Base-by-base conservation (phyloP, 2,797 vertebrate species). In the Pterois miles region DNA sequence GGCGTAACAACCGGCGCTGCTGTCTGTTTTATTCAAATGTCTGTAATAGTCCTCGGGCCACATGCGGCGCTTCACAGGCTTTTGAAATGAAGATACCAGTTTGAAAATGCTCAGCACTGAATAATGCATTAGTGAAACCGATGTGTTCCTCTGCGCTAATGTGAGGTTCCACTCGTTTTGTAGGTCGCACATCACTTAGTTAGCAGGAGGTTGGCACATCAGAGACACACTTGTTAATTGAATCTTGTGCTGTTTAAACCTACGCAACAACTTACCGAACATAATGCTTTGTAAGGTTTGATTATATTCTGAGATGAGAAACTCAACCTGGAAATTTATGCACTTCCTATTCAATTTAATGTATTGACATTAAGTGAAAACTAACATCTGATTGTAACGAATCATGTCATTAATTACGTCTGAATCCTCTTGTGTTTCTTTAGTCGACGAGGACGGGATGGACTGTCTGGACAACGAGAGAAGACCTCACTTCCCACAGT, bases 381-480 rank as follows among this genome's bases (percentile, higher is more conserved):
- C n/a, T n/a, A n/a, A n/a, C 11, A 12, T 13, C 11, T 23, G 5
- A 31, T 48, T 22, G 4, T 60, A 38, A 56, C 4, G 22, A 36
- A 23, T 38, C 9, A 38, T 8, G 53, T 25, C 14, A 2, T 69
- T 43, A 23, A 60, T 69, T 14, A 46, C 3, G 25, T 67, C 14
- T 69, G 20, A 73, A 56, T 83, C 40, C 9, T 7, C 14, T n/a
- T n/a, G 3, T 16, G 64, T 43, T 7, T 38, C 8, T 66, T 12
- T 10, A 99, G 98, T 97, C 87, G 98, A 99, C 6, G 98, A 99
- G 89, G 98, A 99, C 16, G 98, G 98, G 71, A 98, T 98, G 98
- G 98, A 99, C 91, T 97, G 97, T 94, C 90, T 97, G 94, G 98
- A 99, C 93, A 99, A 96, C 60, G 98, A 99, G 94, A 95, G 98